A percentile compares a stretch with the other conserved stretches of the same genome.
phyloP scores from a whole-genome alignment of 2,797 vertebrate genomes.

The Mus spretus region DNA sequence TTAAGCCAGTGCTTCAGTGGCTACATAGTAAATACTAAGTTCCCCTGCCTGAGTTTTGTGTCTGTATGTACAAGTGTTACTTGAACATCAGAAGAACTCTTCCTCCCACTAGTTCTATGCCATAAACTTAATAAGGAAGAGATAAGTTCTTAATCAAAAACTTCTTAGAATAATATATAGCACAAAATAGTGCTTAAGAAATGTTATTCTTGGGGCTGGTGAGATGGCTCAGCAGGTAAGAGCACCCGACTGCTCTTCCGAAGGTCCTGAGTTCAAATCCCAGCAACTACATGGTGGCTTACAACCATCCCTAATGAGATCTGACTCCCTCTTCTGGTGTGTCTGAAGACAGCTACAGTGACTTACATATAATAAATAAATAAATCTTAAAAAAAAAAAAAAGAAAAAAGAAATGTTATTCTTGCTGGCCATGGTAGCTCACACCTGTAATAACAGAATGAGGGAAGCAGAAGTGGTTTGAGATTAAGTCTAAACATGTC shows the following conservation, averaged over 20 bases:
- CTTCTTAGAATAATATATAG: slow-evolving; percentile 33
- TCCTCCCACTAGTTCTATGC: background rate
- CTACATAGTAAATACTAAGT: slow-evolving; percentile 20
- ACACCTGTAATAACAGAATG: background rate
- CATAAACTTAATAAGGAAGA: slow-evolving; percentile 53
- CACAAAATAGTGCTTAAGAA: slow-evolving; percentile 14
- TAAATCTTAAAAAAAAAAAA: no score
- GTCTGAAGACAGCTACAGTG: no score
- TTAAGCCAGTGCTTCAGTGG: slow-evolving; percentile 23
- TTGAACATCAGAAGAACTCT: background rate
- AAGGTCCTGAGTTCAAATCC: no score
- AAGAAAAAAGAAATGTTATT: slow-evolving; percentile 3
- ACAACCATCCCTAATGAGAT: no score
- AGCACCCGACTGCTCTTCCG: no score
- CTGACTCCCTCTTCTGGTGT: no score
- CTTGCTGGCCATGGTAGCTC: background rate
- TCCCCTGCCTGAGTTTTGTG: background rate
- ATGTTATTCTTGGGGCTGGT: background rate
- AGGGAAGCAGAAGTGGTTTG: background rate
- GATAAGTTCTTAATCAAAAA: slow-evolving; percentile 24
- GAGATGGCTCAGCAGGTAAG: no score
- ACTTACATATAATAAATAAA: no score
- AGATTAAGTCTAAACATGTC: background rate
- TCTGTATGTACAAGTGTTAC: background rate
- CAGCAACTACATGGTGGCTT: no score